Conservation (phyloP, 2,113 vertebrate genomes). For the Poicephalus meyeri region DNA sequence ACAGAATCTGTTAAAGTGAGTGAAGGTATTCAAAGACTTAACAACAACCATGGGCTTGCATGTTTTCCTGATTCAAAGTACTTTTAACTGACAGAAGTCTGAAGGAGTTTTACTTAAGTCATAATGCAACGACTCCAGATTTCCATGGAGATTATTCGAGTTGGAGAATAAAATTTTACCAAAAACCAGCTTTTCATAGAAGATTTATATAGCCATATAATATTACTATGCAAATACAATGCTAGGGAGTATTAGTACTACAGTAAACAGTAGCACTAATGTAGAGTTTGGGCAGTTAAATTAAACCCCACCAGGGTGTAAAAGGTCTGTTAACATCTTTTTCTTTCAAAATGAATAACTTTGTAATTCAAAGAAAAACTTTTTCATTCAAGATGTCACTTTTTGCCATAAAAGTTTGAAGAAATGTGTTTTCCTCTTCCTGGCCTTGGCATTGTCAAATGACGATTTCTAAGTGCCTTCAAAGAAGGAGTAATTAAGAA, state of each 20-base stretch:
- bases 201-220: not conserved
- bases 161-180: not conserved
- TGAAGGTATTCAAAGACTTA: not conserved
- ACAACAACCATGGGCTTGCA: not conserved
- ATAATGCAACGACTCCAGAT: not conserved
- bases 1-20: not conserved
- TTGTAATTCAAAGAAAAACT: not conserved
- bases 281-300: not conserved
- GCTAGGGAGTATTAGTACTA: not conserved
- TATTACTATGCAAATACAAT: not conserved
- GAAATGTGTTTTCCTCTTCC: not conserved
- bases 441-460: not conserved
- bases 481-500: not conserved
- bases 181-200: not conserved
- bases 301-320: not conserved
- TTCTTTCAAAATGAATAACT: not conserved
- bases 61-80: not conserved
- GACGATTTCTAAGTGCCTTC: not conserved
- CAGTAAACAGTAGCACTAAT: not conserved
- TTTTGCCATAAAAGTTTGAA: not conserved
- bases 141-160: not conserved
- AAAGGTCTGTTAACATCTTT: not conserved
- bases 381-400: not conserved
- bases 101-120: not conserved
- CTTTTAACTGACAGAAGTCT: not conserved